phyloP scores from a whole-genome alignment of 2,888 invertebrate species.

The Pseudanteris insignis region DNA sequence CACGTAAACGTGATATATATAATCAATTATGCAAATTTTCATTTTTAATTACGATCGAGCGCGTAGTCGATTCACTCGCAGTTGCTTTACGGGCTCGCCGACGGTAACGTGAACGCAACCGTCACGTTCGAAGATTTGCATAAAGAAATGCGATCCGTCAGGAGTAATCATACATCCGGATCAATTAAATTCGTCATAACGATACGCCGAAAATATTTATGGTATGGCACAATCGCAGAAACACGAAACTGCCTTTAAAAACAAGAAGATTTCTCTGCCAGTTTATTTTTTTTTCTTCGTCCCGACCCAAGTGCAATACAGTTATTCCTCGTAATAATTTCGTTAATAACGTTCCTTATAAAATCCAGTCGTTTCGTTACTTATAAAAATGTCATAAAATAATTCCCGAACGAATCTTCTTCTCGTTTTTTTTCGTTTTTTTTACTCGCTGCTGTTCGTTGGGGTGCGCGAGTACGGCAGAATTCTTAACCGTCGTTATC shows the following conservation, averaged over 20 bases:
- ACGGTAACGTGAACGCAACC: conserved; percentile 21
- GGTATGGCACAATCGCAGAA: conserved; percentile 29
- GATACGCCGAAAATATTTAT: conserved; percentile 31
- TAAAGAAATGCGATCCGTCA: conserved; percentile 35
- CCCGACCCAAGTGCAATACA: conserved; percentile 17
- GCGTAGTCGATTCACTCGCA: conserved; percentile 12
- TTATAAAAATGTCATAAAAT: conserved; percentile 40
- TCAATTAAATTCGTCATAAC: conserved; percentile 40
- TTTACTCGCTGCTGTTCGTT: conserved; percentile 30
- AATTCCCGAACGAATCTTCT: conserved; percentile 17
- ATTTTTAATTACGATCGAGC: conserved; percentile 25
- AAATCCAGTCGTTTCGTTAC: conserved; percentile 34
- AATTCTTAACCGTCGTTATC: conserved; percentile 38
- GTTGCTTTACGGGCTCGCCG: conserved; percentile 1
- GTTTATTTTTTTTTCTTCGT: conserved; percentile 17
- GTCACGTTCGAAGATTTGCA: conserved; percentile 8
- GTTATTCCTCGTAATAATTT: conserved; percentile 41
- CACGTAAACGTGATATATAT: conserved; percentile 12
- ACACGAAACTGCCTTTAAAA: conserved; percentile 33
- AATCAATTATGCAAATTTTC: conserved; percentile 35
- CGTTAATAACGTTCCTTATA: conserved; percentile 43
- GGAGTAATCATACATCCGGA: conserved; percentile 31
- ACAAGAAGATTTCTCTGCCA: too few species aligned
- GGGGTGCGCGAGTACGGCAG: conserved; percentile 13
- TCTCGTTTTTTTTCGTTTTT: too few species aligned